Percentiles rank a stretch among this genome's conserved stretches.
phyloP scores from a whole-genome alignment of 2,888 invertebrate genomes.

The Beris morrisii region DNA sequence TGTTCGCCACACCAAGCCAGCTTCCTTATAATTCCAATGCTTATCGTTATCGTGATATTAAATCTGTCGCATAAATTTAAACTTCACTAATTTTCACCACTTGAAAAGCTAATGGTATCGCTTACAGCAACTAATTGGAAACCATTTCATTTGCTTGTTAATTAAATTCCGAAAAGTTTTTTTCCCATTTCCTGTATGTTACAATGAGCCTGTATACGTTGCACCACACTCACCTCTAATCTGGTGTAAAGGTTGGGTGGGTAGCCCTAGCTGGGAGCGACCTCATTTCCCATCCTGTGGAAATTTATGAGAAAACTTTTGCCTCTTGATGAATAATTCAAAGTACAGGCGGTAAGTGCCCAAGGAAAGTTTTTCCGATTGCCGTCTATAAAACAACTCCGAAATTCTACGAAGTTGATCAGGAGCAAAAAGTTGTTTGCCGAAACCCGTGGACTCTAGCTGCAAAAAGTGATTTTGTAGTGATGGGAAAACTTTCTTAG shows the following conservation, averaged over 20 bases:
- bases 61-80: conserved; percentile 16
- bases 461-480: too few species aligned
- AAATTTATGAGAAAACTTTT: conserved; percentile 31
- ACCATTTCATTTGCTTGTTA: conserved; percentile 26
- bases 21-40: not conserved
- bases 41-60: conserved; percentile 22
- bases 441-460: not conserved
- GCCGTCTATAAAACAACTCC: too few species aligned
- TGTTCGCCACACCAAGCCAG: too few species aligned
- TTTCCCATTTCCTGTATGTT: too few species aligned
- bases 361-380: conserved; percentile 23
- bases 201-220: not conserved
- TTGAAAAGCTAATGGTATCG: conserved; percentile 27
- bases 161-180: conserved; percentile 31
- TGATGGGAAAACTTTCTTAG: too few species aligned
- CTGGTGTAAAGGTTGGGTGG: not conserved
- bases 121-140: conserved; percentile 28
- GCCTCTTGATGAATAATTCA: conserved; percentile 27
- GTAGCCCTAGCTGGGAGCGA: not conserved
- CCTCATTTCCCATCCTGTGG: not conserved
- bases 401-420: not conserved
- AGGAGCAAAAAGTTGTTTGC: not conserved
- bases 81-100: conserved; percentile 24
- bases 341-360: conserved; percentile 25
- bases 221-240: not conserved